Base-by-base conservation (phyloP, 1,140 invertebrate species). In the Papilio aristodemus region DNA sequence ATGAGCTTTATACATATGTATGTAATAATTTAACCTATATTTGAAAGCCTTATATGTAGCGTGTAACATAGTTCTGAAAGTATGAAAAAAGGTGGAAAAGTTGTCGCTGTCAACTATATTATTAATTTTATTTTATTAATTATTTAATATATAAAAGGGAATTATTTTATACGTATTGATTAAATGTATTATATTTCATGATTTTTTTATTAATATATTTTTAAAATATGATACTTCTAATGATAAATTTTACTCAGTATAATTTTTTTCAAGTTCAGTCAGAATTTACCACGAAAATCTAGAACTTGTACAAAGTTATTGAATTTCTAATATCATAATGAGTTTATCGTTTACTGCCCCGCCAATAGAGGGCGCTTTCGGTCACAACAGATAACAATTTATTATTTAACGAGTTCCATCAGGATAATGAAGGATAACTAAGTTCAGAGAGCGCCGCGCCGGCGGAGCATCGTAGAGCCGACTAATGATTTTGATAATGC, bases 351-450 rank as follows among this genome's bases (percentile, higher is more conserved):
- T 50, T 54, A 54, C 46, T 17, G 46, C 22, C 4, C 9, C 46
- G 19, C 46, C 19, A 19, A 54, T 54, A 54, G 46, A 54, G 46
- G 46, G 46, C 46, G 19, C 4, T 25, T 17, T 22, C 46, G 46
- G 8, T 54, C 46, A 54, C 46, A 54, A 54, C 46, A 54, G 22
- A 54, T 54, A 54, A 25, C 46, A 54, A 54, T 54, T 54, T 54
- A 54, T 54, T 54, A 54, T 54, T 54, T 54, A 54, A 54, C 46
- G 46, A 54, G 46, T 54, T 54, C 46, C 46, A 54, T 54, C 46
- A 54, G 46, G 46, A 54, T 54, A 54, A 54, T 54, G 46, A 54
- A 54, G 46, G 46, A 54, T 54, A 22, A 22, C 46, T 54, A 25
- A 54, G 46, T 54, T 54, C 46, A 54, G 46, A 54, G 46, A 54